phyloP scores from a whole-genome alignment of 1,140 invertebrate species.

The Mactra quadrangularis region DNA sequence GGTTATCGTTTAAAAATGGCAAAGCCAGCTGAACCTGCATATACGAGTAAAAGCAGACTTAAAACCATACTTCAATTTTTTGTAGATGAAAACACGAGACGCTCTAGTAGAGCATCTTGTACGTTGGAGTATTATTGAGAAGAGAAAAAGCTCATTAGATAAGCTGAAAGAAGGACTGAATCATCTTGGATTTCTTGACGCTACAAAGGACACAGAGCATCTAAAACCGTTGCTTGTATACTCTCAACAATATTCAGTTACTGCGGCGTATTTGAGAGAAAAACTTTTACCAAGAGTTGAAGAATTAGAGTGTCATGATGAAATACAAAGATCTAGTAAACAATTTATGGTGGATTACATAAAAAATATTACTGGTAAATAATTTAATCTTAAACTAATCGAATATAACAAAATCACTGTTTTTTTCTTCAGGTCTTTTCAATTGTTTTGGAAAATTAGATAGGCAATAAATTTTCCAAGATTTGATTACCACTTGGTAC shows the following conservation, averaged over 20 bases:
- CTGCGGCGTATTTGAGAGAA: constrained; percentile 15
- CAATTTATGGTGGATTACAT: constrained; percentile 22
- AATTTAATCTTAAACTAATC: too few species aligned
- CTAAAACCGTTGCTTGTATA: constrained; percentile 31
- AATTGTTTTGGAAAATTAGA: too few species aligned
- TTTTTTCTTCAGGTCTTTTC: too few species aligned
- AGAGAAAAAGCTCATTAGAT: constrained; percentile 33
- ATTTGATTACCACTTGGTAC: too few species aligned
- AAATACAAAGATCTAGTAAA: neutral
- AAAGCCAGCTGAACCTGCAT: too few species aligned
- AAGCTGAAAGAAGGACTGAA: constrained; percentile 35
- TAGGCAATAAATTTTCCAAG: too few species aligned
- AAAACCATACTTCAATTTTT: neutral
- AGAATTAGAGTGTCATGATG: neutral
- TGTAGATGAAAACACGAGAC: constrained; percentile 19
- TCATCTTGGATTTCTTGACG: constrained; percentile 45
- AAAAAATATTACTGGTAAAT: constrained; percentile 18
- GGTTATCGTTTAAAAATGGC: too few species aligned
- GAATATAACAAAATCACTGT: too few species aligned
- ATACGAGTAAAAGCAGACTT: too few species aligned
- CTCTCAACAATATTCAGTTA: neutral
- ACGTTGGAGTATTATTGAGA: constrained; percentile 41
- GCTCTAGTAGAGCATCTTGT: constrained; percentile 30
- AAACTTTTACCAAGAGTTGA: constrained; percentile 6
- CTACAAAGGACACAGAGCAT: constrained; percentile 23